These are phyloP conservation scores for Heterohyrax brucei DNA, from an alignment of 2,797 vertebrate genomes.

Conservation along the genomic window DNA sequence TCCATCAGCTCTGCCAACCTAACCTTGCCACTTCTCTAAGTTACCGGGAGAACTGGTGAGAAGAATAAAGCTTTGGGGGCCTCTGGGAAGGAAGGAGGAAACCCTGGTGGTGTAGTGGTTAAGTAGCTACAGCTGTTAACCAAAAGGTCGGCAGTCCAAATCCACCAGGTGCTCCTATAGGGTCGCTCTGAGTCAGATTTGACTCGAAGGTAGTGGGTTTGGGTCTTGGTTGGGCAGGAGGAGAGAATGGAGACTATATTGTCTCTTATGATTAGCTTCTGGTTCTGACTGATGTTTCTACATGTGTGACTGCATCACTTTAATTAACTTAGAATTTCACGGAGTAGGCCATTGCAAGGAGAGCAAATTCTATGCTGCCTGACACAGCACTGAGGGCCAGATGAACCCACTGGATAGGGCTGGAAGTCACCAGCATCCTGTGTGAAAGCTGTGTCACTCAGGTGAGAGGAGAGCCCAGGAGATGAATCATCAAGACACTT, in stretches of 20 bases:
- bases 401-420: background rate
- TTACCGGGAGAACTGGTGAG: background rate
- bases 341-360: too few species aligned
- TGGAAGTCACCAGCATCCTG: background rate
- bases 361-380: background rate
- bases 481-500: background rate
- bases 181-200: too few species aligned
- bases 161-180: too few species aligned
- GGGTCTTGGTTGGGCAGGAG: too few species aligned
- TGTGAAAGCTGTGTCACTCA: background rate
- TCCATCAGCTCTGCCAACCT: background rate
- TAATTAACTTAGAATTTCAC: background rate
- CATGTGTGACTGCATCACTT: background rate
- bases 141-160: too few species aligned
- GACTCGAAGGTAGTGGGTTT: too few species aligned
- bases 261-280: background rate
- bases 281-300: background rate
- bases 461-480: fast-evolving
- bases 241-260: too few species aligned
- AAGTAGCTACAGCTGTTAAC: too few species aligned
- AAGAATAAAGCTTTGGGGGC: background rate
- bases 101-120: too few species aligned
- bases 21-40: background rate
- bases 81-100: background rate
- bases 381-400: background rate